These are phyloP conservation scores for Bradypus variegatus DNA, from an alignment of 2,797 vertebrate genomes.

Conservation along the genomic window DNA sequence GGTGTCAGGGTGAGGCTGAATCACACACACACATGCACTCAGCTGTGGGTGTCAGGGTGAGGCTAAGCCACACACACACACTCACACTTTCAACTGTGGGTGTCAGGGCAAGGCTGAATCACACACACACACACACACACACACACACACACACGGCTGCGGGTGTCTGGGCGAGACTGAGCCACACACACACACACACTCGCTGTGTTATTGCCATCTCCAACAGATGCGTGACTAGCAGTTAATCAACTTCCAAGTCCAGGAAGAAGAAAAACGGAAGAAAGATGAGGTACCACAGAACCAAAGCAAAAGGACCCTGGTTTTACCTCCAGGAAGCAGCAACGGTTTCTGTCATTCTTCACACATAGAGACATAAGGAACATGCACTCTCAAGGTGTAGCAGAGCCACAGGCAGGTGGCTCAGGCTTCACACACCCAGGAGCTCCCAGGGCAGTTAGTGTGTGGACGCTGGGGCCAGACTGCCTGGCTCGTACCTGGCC, in stretches of 20 bases:
- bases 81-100: too few relatives aligned
- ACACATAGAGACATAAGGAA: neutral
- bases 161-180: too few relatives aligned
- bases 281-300: fast-evolving
- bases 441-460: neutral
- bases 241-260: neutral
- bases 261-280: neutral
- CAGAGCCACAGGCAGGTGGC: neutral
- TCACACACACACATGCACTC: too few relatives aligned
- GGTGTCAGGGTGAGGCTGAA: too few relatives aligned
- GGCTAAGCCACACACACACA: too few relatives aligned
- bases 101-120: too few relatives aligned
- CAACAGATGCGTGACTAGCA: neutral
- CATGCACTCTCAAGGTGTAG: too few relatives aligned
- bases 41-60: too few relatives aligned
- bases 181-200: too few relatives aligned
- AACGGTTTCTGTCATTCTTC: neutral
- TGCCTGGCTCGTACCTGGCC: too few relatives aligned
- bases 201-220: neutral
- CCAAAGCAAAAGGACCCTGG: neutral
- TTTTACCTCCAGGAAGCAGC: neutral
- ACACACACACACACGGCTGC: fast-evolving
- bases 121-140: too few relatives aligned
- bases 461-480: neutral
- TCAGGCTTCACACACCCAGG: neutral